These are phyloP conservation scores for Corapipo altera DNA, from an alignment of 2,113 vertebrate genomes.

Conservation along the genomic window DNA sequence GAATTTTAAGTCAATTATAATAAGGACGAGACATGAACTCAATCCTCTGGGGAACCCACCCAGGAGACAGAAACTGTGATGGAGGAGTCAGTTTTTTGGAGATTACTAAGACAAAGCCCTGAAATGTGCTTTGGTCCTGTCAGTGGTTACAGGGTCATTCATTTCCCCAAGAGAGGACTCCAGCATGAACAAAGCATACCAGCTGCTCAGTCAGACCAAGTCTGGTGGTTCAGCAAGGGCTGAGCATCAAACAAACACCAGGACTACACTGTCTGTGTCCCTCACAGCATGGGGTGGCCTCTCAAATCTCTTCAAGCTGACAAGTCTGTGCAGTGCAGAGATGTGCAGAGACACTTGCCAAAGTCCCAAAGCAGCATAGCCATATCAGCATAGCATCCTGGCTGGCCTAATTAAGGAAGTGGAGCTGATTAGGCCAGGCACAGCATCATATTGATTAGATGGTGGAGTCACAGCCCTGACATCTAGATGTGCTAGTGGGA, in stretches of 20 bases:
- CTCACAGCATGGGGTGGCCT: rapidly evolving
- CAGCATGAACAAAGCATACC: not conserved
- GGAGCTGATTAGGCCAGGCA: not conserved
- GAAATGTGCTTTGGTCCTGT: not conserved
- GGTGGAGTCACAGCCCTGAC: not conserved
- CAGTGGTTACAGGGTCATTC: not conserved
- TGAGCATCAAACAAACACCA: not conserved
- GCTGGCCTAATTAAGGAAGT: not conserved
- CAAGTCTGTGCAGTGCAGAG: rapidly evolving
- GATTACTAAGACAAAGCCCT: not conserved
- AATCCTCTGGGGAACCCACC: not conserved
- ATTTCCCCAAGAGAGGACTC: not conserved
- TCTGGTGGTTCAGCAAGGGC: not conserved
- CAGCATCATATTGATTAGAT: not conserved
- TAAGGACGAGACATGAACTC: not conserved
- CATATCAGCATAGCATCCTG: not conserved
- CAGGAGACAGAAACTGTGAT: not conserved
- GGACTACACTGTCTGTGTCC: rapidly evolving
- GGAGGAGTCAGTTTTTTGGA: not conserved
- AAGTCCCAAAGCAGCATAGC: not conserved
- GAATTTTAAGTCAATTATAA: not conserved
- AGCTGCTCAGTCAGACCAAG: not conserved
- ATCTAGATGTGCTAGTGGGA: not conserved
- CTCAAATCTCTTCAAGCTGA: not conserved
- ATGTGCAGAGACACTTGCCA: not conserved